Evolutionary conservation across 2,113 vertebrate genomes (phyloP).

Genomic region (Peromyscus leucopus): DNA sequence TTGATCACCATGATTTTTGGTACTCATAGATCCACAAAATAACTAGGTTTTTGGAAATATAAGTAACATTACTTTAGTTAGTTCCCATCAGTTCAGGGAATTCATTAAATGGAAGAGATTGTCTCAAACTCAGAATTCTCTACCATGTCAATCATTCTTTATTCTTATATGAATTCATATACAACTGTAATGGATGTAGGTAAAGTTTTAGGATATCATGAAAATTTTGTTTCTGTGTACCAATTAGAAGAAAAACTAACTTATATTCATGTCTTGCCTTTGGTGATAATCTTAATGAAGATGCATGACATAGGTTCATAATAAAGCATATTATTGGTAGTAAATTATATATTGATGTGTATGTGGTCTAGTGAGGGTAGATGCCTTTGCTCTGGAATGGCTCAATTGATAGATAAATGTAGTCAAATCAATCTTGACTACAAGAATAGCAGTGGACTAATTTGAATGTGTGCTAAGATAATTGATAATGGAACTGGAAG

Average conservation of each 20-base stretch:
- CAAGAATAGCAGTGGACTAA: neutral
- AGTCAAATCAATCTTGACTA: neutral
- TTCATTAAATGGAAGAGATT: neutral
- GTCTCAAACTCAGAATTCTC: neutral
- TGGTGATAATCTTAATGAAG: neutral
- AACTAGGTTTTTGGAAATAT: neutral
- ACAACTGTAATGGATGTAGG: neutral
- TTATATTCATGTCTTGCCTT: neutral
- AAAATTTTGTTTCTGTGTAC: neutral
- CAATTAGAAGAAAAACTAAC: neutral
- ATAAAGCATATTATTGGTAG: neutral
- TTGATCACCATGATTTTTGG: neutral
- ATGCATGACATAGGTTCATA: neutral
- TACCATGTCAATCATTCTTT: neutral
- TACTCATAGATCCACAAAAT: neutral
- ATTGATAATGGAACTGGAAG: too few relatives aligned
- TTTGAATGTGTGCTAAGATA: neutral
- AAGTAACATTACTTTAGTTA: neutral
- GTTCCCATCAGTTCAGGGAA: neutral
- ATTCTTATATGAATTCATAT: neutral
- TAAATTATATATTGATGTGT: neutral
- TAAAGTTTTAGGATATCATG: neutral
- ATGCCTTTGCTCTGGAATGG: neutral
- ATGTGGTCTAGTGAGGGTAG: neutral
- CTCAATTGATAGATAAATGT: neutral